Evolutionary conservation across 2,888 invertebrate species (phyloP), one percentile per base, ranked within the genome.

Genomic region (Lepidocyrtoides sp.): DNA sequence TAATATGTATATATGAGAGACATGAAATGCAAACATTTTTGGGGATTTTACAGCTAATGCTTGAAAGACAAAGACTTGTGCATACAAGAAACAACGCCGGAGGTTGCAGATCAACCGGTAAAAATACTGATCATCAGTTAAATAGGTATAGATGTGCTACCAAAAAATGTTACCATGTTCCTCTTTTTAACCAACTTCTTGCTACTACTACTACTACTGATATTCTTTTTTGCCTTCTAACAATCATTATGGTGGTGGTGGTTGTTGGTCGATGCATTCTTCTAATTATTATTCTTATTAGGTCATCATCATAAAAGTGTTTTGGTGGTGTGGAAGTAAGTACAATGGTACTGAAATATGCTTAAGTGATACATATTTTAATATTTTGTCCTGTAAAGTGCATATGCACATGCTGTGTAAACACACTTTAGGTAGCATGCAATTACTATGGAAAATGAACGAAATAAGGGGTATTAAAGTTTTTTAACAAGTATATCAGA

Each of bases 51-150:
- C 60, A 66, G 66, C 29, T 23, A 66, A 66, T 57, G 23, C n/a
- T 20, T n/a, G 57, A 17, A 5, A 72, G 44, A 32, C 63, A 63
- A 72, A 44, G 14, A 36, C 5, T 36, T 84, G 84, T 54, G 66
- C 72, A 41, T 23, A 41, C 77, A 77, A 54, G 75, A 36, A 66
- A 85, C 36, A 72, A n/a, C 36, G 85, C 85, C 85, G 85, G 85
- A 57, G 84, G 85, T 48, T 66, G 32, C 26, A 57, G 75, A 75
- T 57, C 75, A 57, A 69, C 75, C 85, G 77, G 77, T 77, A 77
- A 54, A 77, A 85, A 84, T 69, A 72, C 72, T 72, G 72, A 85
- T 85, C n/a, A n/a, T n/a, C 72, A 41, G 85, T 85, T 72, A 69
- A 41, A 20, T 83, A 29, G 57, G 75, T 26, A 44, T n/a, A 75